Percentiles rank a stretch among this genome's conserved stretches.
These are phyloP conservation scores for Gopherus flavomarginatus DNA, from an alignment of 2,113 vertebrate species.

Conservation along the genomic window DNA sequence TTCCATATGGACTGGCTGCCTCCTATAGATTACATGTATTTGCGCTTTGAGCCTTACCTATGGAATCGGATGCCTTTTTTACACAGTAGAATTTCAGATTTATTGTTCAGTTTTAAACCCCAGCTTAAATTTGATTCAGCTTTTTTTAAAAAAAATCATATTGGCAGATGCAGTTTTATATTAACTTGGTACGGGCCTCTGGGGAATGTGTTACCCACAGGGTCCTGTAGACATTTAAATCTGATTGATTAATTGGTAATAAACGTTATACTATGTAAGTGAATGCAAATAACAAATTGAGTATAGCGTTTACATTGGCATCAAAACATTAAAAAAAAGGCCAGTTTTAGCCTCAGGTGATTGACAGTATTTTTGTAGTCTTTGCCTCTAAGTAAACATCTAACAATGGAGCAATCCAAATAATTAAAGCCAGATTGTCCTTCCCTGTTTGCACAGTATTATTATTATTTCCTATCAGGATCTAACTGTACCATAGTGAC, in stretches of 20 bases:
- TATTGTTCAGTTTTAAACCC: slow-evolving; percentile 54
- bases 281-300: slow-evolving; percentile 78
- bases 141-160: slow-evolving; percentile 69
- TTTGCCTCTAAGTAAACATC: slow-evolving; percentile 59
- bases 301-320: slow-evolving; percentile 70
- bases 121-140: slow-evolving; percentile 57
- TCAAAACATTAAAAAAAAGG: slow-evolving; percentile 72
- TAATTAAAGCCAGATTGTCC: slow-evolving; percentile 39
- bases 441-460: slow-evolving; percentile 11
- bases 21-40: slow-evolving; percentile 49
- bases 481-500: slow-evolving; percentile 73
- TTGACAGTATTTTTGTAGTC: slow-evolving; percentile 60
- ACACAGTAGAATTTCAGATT: slow-evolving; percentile 53
- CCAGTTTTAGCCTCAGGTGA: slow-evolving; percentile 72
- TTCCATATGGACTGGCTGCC: slow-evolving; percentile 73
- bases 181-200: slow-evolving; percentile 61
- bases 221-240: slow-evolving; percentile 78
- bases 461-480: slow-evolving; percentile 60
- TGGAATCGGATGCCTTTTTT: slow-evolving; percentile 57
- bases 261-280: slow-evolving; percentile 80
- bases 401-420: slow-evolving; percentile 35
- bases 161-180: slow-evolving; percentile 74
- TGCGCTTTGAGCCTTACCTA: slow-evolving; percentile 25
- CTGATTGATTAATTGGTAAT: slow-evolving; percentile 82
- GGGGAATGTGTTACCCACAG: slow-evolving; percentile 67